Conservation (phyloP, 2,888 invertebrate species). For the Andrena chrysosceles region DNA sequence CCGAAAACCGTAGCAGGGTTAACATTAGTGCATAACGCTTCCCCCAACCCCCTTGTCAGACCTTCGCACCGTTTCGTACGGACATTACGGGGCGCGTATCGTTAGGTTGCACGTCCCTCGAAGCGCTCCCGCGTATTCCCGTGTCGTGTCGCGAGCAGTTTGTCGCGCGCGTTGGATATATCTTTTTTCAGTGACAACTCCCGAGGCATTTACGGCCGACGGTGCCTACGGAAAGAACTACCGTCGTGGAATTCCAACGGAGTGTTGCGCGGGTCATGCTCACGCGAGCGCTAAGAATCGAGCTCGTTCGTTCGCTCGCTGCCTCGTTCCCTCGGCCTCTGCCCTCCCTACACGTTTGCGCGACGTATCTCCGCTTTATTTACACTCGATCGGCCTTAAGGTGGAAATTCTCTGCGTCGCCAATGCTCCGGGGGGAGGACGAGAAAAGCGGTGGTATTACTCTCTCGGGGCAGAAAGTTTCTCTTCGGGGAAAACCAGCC, state of each 20-base stretch:
- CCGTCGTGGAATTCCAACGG: conserved; percentile 48
- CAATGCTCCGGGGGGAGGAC: conserved; percentile 3
- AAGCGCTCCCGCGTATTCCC: background rate
- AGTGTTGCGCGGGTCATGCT: conserved; percentile 71
- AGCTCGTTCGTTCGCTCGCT: conserved; percentile 18
- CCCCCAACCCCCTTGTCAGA: no score
- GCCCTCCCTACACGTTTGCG: conserved; percentile 18
- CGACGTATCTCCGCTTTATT: conserved; percentile 22
- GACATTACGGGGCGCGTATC: background rate
- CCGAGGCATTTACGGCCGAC: conserved; percentile 17
- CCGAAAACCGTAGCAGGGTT: no score
- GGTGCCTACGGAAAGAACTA: conserved; percentile 41
- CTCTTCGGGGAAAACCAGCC: background rate
- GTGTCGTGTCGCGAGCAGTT: background rate
- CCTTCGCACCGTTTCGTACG: no score
- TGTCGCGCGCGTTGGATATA: background rate
- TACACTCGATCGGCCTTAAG: conserved; percentile 28
- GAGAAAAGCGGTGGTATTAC: conserved; percentile 16
- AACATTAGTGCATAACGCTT: no score
- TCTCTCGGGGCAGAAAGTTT: conserved; percentile 5
- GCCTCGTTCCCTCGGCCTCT: conserved; percentile 5
- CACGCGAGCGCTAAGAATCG: conserved; percentile 68
- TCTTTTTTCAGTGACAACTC: conserved; percentile 3
- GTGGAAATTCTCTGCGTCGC: conserved; percentile 18
- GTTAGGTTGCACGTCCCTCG: background rate